Conservation (phyloP, 2,113 vertebrate genomes). For the Hemiprocne comata region DNA sequence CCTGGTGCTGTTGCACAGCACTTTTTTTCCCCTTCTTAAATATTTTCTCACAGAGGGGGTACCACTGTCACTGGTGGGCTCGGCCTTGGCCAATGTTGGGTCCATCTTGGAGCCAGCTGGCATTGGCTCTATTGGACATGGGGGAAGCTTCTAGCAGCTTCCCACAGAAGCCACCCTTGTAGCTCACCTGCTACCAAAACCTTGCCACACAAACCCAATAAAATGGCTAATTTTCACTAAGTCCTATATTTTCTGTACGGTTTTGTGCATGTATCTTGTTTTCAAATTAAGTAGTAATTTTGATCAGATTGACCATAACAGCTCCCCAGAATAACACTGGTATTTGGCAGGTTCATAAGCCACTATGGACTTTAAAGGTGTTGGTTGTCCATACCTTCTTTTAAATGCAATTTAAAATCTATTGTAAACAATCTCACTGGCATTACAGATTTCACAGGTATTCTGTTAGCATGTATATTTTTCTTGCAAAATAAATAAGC, state of each 20-base stretch:
- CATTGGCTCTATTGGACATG: accelerated
- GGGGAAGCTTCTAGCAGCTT: not conserved
- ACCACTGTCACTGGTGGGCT: not conserved
- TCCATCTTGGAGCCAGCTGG: not conserved
- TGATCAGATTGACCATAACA: not conserved
- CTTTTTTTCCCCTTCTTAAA: not conserved
- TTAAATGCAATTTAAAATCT: no score
- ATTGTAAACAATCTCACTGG: accelerated
- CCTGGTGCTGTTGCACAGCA: not conserved
- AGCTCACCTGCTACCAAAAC: not conserved
- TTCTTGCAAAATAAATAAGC: not conserved
- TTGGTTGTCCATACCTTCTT: not conserved
- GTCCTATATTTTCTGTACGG: not conserved
- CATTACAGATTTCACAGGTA: not conserved
- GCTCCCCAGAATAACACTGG: not conserved
- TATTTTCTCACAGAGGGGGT: not conserved
- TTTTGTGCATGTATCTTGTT: not conserved
- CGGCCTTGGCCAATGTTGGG: no score
- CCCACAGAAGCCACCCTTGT: not conserved
- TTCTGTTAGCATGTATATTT: not conserved
- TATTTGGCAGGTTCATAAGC: not conserved
- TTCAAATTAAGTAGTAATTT: not conserved
- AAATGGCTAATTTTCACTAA: not conserved
- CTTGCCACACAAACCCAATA: accelerated
- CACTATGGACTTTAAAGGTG: not conserved